Percentiles rank a stretch among this genome's conserved stretches.
These are phyloP conservation scores for Caenorhabditis sp. DNA, from an alignment of 2,888 invertebrate genomes.

Conservation along the genomic window DNA sequence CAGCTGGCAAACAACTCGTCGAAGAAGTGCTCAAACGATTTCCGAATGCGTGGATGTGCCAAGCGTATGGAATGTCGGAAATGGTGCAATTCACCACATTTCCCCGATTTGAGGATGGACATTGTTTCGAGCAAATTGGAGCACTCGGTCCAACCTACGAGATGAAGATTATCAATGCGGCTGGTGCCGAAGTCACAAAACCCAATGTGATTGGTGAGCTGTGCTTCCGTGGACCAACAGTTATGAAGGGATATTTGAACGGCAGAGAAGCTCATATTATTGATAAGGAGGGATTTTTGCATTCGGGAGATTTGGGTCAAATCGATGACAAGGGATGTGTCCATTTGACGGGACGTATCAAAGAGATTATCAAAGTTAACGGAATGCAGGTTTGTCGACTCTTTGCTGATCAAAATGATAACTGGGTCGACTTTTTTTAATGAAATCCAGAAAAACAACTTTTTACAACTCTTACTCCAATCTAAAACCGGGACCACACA, in stretches of 20 bases:
- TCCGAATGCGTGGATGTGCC: slow-evolving; percentile 44
- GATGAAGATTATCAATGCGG: slow-evolving; percentile 28
- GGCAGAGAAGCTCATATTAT: slow-evolving; percentile 24
- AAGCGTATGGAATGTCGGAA: slow-evolving; percentile 42
- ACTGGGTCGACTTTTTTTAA: too few relatives aligned
- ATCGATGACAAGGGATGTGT: slow-evolving; percentile 31
- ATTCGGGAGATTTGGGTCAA: slow-evolving; percentile 37
- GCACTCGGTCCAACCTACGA: slow-evolving; percentile 29
- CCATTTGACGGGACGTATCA: slow-evolving; percentile 30
- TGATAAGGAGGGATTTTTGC: slow-evolving; percentile 41
- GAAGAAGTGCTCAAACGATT: slow-evolving; percentile 53
- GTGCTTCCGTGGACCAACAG: slow-evolving; percentile 45
- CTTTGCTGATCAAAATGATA: background rate
- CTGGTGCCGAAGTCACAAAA: slow-evolving; percentile 18
- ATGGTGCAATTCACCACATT: slow-evolving; percentile 41
- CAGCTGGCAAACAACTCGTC: slow-evolving; percentile 54
- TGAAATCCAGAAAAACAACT: too few relatives aligned
- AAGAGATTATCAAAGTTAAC: slow-evolving; percentile 41
- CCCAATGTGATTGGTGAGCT: slow-evolving; percentile 35
- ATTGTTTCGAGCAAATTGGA: slow-evolving; percentile 36
- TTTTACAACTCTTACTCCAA: too few relatives aligned
- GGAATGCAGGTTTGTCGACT: slow-evolving; percentile 33
- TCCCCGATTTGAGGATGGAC: slow-evolving; percentile 23
- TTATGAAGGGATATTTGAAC: slow-evolving; percentile 51
- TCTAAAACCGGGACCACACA: too few relatives aligned